Base-by-base conservation (phyloP, 2,113 vertebrate genomes). In the Oreochromis niloticus region DNA sequence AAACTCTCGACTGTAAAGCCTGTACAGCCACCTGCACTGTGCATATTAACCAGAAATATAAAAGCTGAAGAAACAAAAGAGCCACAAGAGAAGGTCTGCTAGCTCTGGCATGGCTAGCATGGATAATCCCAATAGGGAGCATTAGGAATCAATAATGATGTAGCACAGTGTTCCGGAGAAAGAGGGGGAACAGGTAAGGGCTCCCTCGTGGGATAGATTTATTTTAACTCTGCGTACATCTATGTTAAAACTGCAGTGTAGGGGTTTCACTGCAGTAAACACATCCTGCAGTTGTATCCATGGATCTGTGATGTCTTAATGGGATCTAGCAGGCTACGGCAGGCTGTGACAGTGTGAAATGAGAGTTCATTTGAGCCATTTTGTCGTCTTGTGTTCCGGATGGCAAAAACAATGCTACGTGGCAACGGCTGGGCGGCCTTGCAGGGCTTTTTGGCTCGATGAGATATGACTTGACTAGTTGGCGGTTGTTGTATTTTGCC, bases 381-480 rank as follows among this genome's bases (percentile, higher is more conserved):
- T 94, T 92, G 88, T 92, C 90, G 92, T 89, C 88, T 85, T 93
- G 86, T 87, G 86, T 92, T 93, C 85, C 81, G 85, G 87, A 73
- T 91, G 91, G 86, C 83, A 88, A 93, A 92, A 93, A 93, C 88
- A 93, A 94, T 82, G 90, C 84, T 73, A 71, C 63, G 75, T 91
- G 85, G 80, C 89, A 34, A 85, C 87, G 63, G 80, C 89, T 30
- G 83, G 50, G 68, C 80, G 85, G 91, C 71, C 90, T 88, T 79
- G 30, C 57, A 79, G 89, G 90, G 90, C 86, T 90, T 91, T 93
- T 94, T 91, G 88, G 91, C 87, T 81, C 63, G 55, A 93, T 90
- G 90, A 94, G 92, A 95, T 94, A 91, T 91, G 90, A 95, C 90
- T 92, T 91, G 92, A 95, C 92, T 92, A 88, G 91, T 91, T 92